Percentiles rank a stretch among this genome's conserved stretches.
Conservation (phyloP, 2,113 vertebrate species). For the Perccottus glenii region DNA sequence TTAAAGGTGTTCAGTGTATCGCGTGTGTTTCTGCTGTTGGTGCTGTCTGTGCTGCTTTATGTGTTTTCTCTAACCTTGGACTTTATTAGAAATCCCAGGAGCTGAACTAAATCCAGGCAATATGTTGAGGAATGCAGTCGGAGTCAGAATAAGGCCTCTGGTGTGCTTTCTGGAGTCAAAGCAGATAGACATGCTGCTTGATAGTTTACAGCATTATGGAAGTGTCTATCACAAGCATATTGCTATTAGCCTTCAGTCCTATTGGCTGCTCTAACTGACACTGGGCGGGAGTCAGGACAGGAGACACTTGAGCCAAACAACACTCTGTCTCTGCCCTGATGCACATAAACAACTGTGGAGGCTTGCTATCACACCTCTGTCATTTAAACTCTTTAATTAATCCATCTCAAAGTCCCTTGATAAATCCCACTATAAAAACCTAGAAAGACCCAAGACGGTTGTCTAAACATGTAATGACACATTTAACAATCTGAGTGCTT, state of each 20-base stretch:
- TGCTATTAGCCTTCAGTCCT: not conserved
- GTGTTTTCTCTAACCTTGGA: conserved; percentile 27
- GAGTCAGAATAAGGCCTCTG: conserved; percentile 34
- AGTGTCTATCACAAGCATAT: not conserved
- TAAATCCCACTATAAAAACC: conserved; percentile 1
- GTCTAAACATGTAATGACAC: not conserved
- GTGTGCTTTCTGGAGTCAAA: conserved; percentile 6
- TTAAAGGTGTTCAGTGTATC: conserved; percentile 13
- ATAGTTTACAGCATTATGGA: conserved; percentile 9
- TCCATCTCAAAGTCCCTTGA: not conserved
- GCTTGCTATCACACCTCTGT: not conserved
- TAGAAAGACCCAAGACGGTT: not conserved
- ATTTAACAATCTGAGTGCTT: not conserved
- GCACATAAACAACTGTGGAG: not conserved
- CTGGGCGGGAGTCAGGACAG: not conserved
- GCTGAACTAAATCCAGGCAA: conserved; percentile 57
- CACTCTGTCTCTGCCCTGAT: not conserved
- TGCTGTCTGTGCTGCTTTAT: conserved; percentile 8
- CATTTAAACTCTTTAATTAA: conserved; percentile 1
- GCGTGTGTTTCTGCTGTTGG: conserved; percentile 11
- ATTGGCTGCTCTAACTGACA: not conserved
- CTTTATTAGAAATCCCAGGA: conserved; percentile 25
- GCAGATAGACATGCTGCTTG: not conserved
- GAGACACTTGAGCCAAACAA: not conserved
- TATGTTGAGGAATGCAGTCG: conserved; percentile 64